Conservation (phyloP, 2,113 vertebrate species). For the Benitochromis conjunctus region DNA sequence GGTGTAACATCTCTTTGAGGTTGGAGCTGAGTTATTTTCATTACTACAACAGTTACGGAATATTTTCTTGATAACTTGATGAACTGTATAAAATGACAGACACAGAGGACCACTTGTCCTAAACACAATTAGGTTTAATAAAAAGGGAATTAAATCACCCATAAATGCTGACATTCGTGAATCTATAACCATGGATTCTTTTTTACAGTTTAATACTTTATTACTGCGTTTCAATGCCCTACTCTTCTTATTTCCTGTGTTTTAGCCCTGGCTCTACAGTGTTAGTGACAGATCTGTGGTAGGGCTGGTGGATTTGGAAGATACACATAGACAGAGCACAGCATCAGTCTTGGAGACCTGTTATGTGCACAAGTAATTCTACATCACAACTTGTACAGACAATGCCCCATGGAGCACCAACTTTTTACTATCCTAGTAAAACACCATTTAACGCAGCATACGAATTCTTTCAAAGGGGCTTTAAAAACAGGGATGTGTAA, state of each 20-base stretch:
- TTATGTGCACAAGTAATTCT: background rate
- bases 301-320: conserved; percentile 1
- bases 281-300: conserved; percentile 16
- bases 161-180: background rate
- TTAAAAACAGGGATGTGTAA: background rate
- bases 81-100: background rate
- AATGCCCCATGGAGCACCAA: background rate
- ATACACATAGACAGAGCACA: conserved; percentile 6
- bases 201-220: background rate
- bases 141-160: background rate
- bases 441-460: background rate
- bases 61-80: background rate
- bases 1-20: background rate
- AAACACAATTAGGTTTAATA: background rate
- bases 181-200: background rate
- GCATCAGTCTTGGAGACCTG: conserved; percentile 8
- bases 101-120: background rate
- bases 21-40: background rate
- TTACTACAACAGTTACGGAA: background rate
- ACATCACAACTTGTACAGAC: conserved; percentile 1
- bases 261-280: conserved; percentile 16
- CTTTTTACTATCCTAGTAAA: background rate
- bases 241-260: background rate
- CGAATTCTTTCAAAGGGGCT: background rate
- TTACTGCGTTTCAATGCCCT: background rate